Percentiles rank a stretch among this genome's conserved stretches.
Evolutionary conservation across 2,888 invertebrate genomes (phyloP).

Genomic region (Lasioglossum pauxillum): DNA sequence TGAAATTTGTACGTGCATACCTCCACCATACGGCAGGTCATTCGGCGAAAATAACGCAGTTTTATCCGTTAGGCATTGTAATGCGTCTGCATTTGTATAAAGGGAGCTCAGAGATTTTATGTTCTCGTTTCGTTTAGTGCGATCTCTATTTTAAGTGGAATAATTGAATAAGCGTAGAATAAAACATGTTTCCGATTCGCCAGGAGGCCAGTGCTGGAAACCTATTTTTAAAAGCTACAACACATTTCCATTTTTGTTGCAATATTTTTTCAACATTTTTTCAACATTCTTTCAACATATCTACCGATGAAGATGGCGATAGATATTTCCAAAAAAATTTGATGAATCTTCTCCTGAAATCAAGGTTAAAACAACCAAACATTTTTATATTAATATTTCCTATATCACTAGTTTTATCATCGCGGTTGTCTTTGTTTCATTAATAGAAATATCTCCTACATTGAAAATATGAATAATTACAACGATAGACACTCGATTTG

Average conservation of each 20-base stretch:
- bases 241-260: neutral
- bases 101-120: neutral
- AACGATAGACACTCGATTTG: too few species aligned
- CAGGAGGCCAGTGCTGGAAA: neutral
- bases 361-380: too few species aligned
- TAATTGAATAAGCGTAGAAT: neutral
- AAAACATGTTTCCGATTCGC: neutral
- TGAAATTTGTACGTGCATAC: neutral
- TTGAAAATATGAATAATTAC: neutral
- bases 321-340: too few species aligned
- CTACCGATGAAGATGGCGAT: too few species aligned
- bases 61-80: neutral
- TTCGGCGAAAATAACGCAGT: neutral
- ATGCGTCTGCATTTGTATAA: neutral
- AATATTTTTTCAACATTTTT: too few species aligned
- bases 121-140: neutral
- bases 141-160: neutral
- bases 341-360: too few species aligned
- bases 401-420: too few species aligned
- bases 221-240: too few species aligned
- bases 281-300: too few species aligned
- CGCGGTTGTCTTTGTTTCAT: too few species aligned
- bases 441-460: too few species aligned
- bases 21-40: neutral
- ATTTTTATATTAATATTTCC: too few species aligned